These are phyloP conservation scores for Murina feae DNA, from an alignment of 2,113 vertebrate species.

Conservation along the genomic window DNA sequence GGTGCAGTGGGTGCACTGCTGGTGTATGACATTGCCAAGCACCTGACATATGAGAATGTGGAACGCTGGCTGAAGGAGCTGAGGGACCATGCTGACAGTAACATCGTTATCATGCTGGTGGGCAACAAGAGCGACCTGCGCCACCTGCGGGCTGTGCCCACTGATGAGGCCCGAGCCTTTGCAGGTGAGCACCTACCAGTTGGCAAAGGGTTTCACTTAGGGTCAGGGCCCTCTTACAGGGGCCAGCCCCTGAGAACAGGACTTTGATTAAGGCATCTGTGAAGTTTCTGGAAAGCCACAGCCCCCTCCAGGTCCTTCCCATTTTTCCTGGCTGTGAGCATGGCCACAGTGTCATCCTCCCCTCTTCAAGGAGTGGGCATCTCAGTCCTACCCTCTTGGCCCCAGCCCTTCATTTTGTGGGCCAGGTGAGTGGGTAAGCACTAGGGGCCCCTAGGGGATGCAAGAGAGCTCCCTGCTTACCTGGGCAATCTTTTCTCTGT, in stretches of 20 bases:
- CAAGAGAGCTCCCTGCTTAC: neutral
- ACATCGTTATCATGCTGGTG: slow-evolving; percentile 98
- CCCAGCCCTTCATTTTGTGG: neutral
- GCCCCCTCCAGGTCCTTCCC: neutral
- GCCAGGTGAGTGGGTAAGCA: neutral
- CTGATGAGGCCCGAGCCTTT: slow-evolving; percentile 92
- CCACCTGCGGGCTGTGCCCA: slow-evolving; percentile 94
- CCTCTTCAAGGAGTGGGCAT: neutral
- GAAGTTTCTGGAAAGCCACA: neutral
- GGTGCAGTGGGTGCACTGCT: slow-evolving; percentile 93
- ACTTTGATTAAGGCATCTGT: neutral
- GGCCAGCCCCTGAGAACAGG: accelerated
- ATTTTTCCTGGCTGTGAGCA: neutral
- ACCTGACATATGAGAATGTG: slow-evolving; percentile 95
- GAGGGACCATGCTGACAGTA: slow-evolving; percentile 96
- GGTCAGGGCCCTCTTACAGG: accelerated
- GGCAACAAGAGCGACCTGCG: slow-evolving; percentile 97
- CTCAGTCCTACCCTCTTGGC: too few relatives aligned
- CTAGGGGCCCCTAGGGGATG: neutral
- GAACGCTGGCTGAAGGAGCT: slow-evolving; percentile 98
- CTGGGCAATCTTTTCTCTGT: slow-evolving; percentile 30
- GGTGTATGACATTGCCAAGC: slow-evolving; percentile 97
- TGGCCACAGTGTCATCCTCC: neutral
- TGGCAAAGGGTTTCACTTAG: neutral
- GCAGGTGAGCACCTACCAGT: slow-evolving; percentile 81